Percentiles rank a stretch among this genome's conserved stretches.
Conservation (phyloP, 2,888 invertebrate species). For the Ypsolopha sequella region DNA sequence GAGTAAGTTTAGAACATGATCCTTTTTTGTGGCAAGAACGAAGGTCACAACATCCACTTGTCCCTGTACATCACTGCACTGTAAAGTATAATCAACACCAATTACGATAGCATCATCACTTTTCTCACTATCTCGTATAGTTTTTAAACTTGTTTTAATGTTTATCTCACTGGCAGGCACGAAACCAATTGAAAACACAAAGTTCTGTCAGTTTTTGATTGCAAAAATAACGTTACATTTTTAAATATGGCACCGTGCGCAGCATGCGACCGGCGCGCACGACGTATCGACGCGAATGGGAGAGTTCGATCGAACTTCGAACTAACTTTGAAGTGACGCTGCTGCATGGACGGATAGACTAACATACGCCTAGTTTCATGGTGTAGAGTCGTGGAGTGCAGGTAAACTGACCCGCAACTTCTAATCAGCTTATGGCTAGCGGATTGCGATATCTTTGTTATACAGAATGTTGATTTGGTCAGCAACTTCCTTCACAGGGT, state of each 20-base stretch:
- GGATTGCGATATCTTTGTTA: not conserved
- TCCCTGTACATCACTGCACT: slow-evolving; percentile 37
- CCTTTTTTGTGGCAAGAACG: not conserved
- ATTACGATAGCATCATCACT: slow-evolving; percentile 13
- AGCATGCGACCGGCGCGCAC: slow-evolving; percentile 36
- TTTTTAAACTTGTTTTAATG: slow-evolving; percentile 9
- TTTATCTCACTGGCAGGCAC: slow-evolving; percentile 16
- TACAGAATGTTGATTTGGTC: not conserved
- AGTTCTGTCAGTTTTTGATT: slow-evolving; percentile 28
- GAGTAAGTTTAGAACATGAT: not conserved
- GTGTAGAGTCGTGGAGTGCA: slow-evolving; percentile 10
- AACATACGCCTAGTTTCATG: slow-evolving; percentile 36
- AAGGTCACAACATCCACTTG: slow-evolving; percentile 54
- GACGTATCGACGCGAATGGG: slow-evolving; percentile 53
- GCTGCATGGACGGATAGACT: slow-evolving; percentile 15
- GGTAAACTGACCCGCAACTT: slow-evolving; percentile 41
- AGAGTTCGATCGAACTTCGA: not conserved
- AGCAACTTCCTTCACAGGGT: too few species aligned
- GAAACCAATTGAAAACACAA: not conserved
- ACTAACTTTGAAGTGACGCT: slow-evolving; percentile 3
- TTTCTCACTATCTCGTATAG: slow-evolving; percentile 17
- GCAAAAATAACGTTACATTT: slow-evolving; percentile 36
- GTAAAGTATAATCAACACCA: slow-evolving; percentile 12
- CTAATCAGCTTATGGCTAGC: slow-evolving; percentile 50
- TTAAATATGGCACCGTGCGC: slow-evolving; percentile 27